Base-by-base conservation (phyloP, 2,888 invertebrate species). In the Erebia aethiops region DNA sequence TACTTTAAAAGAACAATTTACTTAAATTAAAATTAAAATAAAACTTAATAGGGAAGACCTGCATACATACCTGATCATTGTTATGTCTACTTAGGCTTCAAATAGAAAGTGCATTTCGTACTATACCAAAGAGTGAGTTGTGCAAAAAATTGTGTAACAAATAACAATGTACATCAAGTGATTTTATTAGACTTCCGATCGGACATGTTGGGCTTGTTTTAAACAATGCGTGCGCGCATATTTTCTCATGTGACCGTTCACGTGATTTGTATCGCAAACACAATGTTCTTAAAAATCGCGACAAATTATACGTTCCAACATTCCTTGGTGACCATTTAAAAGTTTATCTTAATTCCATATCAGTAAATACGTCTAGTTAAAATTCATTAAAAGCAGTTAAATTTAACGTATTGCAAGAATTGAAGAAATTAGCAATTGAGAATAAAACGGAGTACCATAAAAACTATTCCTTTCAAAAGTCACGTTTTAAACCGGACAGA, bases 151-250 rank as follows among this genome's bases (percentile, higher is more conserved):
- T 91, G 84, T 86, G 83, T 89, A 91, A 92, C 81, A 74, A 82
- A 86, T 83, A 83, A 84, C 71, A 82, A 52, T 7, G 9, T 87
- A 84, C 84, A 84, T 73, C 67, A 73, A 69, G 87, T 85, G 88
- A 83, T 87, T 88, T 88, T 80, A 79, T 79, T 83, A 80, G 82
- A 90, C 90, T 91, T 92, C 91, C 91, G 90, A 92, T 86, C 83
- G 87, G 87, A 89, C 87, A 81, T 85, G 84, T 85, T 64, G 71
- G 75, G 74, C 77, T 78, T 75, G 71, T 71, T 69, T 70, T 66
- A 70, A 71, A 73, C 72, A 75, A 73, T 68, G 67, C 72, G 58
- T 72, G 69, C 63, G 62, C 67, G 68, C 66, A 71, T 73, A 76
- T 77, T 76, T 77, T 77, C 77, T 74, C 74, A 75, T 72, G 71